These are phyloP conservation scores for Macrotus californicus DNA, from an alignment of 2,113 vertebrate species.

Conservation along the genomic window DNA sequence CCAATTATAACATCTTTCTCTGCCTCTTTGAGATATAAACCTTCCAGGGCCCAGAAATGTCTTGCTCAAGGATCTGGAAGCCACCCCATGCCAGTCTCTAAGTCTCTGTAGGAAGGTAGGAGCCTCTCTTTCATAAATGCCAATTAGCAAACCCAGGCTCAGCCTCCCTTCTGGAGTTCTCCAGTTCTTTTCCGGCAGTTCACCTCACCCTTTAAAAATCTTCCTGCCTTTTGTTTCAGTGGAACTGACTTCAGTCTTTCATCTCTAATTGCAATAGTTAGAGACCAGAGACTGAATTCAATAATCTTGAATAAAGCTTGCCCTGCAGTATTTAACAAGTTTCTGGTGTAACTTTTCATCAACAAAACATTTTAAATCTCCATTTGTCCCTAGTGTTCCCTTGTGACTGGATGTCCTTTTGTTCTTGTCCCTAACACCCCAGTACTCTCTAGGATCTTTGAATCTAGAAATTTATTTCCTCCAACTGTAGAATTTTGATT, in stretches of 20 bases:
- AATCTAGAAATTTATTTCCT: neutral
- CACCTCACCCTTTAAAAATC: neutral
- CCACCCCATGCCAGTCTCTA: neutral
- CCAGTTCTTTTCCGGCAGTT: neutral
- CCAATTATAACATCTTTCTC: neutral
- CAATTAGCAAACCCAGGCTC: neutral
- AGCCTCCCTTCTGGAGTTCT: neutral
- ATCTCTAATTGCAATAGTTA: neutral
- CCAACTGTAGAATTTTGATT: neutral
- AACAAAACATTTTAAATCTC: neutral
- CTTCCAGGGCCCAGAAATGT: neutral
- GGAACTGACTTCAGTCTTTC: neutral
- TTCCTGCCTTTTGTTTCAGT: neutral
- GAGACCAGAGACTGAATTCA: no score
- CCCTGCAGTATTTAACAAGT: neutral
- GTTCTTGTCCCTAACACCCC: fast-evolving
- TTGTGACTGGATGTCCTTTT: neutral
- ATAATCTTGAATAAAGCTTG: neutral
- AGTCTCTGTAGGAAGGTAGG: neutral
- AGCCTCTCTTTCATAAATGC: neutral
- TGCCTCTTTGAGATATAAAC: neutral
- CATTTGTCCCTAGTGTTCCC: neutral
- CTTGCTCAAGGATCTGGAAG: neutral
- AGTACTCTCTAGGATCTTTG: neutral
- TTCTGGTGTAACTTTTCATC: neutral